Base-by-base conservation (phyloP, 1,140 invertebrate species). In the Cydia fagiglandana region DNA sequence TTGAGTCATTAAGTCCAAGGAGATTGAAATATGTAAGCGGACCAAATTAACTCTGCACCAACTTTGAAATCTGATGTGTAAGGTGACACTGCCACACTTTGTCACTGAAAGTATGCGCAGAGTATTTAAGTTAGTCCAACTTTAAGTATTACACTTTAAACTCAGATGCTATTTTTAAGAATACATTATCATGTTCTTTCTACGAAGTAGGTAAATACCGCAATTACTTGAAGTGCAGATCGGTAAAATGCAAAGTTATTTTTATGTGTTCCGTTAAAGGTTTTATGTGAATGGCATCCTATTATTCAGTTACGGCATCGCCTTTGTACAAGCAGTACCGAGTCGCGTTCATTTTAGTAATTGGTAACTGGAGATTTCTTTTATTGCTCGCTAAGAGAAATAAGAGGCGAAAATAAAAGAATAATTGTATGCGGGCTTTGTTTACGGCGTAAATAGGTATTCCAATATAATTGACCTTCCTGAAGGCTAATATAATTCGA, bases 351-450 rank as follows among this genome's bases (percentile, higher is more conserved):
- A 82, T 82, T 82, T 78, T 78, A 82, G 80, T 80, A 82, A 82
- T 76, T 61, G 73, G 77, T 78, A 76, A 80, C 78, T 79, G 41
- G 76, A 82, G 73, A 76, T 74, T 79, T 77, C 73, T 77, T 77
- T 78, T 66, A 75, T 47, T 64, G 24, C 73, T 76, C 77, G 50
- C 74, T 74, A 79, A 78, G 82, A 80, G 76, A 82, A 82, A 77
- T 75, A 75, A 78, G 73, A 77, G 79, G 80, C 77, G 73, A 82
- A 83, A 78, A 84, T 80, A 80, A 80, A 80, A 75, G 73, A 80
- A 84, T 85, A 86, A 86, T 83, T 84, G 80, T 64, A 73, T 77
- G 83, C 80, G 73, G 77, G 73, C 78, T 84, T 83, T 84, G 79
- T 85, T 81, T 82, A 79, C 64, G 75, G 56, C 20, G 9, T 61